Evolutionary conservation across 2,888 invertebrate species (phyloP), one percentile per base, ranked within the genome.

Genomic region (Ellobium chinense): DNA sequence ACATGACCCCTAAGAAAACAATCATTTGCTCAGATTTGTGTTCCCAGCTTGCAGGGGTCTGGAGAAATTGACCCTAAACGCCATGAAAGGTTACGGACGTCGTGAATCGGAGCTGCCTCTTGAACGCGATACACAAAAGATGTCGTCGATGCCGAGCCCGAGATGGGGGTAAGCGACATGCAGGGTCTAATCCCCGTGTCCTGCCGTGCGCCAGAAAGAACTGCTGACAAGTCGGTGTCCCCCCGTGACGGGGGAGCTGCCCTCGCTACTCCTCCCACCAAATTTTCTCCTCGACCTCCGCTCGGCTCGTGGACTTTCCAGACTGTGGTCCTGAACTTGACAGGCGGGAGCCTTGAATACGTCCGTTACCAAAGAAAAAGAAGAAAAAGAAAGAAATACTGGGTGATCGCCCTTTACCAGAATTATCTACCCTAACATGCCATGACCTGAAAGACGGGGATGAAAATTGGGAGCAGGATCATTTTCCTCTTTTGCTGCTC

Each of bases 401-500:
- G 18, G 46, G 46, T 46, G 46, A 46, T 46, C 46, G 46, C 18
- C 46, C 18, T 46, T 46, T 46, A 46, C 46, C 36, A 34, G 72
- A 56, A 58, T 60, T 72, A 72, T 72, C 31, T 60, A 72, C 72
- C 58, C 36, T 9, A 72, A 37, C 60, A 31, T 72, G 72, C 58
- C 58, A n/a, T 37, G 24, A 54, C 9, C 31, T 65, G 39, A 65
- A 75, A 58, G 24, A 1, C 21, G 24, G 56, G 3, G 27, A 24
- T 36, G 60, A 68, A 58, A 58, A 77, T 77, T 24, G 58, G 77
- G 58, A 58, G 5, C 68, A 24, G 77, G 77, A 77, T 77, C 77
- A 77, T 77, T 77, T 77, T 77, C 77, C 68, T 68, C 68, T 68
- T 68, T 58, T 37, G 68, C 68, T 29, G 18, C 31, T 58, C 77